These are phyloP conservation scores for Myotis pilosus DNA, from an alignment of 2,797 vertebrate genomes.

Conservation along the genomic window DNA sequence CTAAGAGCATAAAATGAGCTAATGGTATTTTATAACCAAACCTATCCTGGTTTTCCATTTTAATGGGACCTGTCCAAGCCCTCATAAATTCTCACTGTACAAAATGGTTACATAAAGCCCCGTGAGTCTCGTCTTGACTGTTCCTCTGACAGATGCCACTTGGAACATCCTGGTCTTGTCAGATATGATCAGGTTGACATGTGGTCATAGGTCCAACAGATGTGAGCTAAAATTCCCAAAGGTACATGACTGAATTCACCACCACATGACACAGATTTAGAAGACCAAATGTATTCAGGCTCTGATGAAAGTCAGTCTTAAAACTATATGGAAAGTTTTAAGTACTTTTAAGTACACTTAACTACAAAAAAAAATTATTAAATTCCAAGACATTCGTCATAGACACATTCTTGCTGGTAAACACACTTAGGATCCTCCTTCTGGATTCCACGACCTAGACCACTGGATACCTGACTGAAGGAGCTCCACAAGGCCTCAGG, in stretches of 20 bases:
- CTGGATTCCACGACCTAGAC: background rate
- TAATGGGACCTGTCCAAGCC: background rate
- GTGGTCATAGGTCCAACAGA: background rate
- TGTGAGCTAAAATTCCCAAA: background rate
- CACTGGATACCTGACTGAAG: background rate
- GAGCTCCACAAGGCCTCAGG: background rate
- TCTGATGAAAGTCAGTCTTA: background rate
- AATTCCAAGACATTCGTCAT: background rate
- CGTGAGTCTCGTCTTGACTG: background rate
- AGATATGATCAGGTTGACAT: background rate
- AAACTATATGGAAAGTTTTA: background rate
- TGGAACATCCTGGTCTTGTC: constrained; percentile 25
- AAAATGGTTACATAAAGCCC: background rate
- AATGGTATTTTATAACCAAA: constrained; percentile 9
- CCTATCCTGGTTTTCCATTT: background rate
- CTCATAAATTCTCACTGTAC: background rate
- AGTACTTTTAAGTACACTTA: background rate
- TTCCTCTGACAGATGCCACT: background rate
- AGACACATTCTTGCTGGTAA: background rate
- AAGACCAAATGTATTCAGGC: background rate
- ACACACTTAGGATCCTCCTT: background rate
- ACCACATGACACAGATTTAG: background rate
- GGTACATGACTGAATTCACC: background rate
- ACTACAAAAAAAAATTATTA: background rate
- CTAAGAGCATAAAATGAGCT: constrained; percentile 16